Conservation (phyloP, 2,888 invertebrate genomes). For the Eristalinus aeneus region DNA sequence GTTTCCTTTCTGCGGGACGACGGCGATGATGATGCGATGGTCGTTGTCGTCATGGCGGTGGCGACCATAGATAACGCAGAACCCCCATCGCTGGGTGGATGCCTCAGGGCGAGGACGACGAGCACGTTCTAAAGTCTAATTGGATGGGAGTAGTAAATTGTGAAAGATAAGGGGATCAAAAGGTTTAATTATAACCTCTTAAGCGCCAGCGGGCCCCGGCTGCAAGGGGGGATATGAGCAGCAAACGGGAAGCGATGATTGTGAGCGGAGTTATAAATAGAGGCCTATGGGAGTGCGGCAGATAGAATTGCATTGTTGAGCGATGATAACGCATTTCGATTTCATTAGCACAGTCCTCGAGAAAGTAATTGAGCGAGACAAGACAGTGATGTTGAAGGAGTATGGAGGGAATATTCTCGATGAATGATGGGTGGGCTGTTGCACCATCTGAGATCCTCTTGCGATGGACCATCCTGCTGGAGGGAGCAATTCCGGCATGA, state of each 20-base stretch:
- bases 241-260: not conserved
- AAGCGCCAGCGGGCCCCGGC: not conserved
- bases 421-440: too few species aligned
- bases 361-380: not conserved
- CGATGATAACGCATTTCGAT: not conserved
- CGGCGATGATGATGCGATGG: not conserved
- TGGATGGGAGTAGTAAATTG: constrained; percentile 49
- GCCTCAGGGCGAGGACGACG: constrained; percentile 1
- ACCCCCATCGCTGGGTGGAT: not conserved
- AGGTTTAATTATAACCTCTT: constrained; percentile 55
- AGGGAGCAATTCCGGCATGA: too few species aligned
- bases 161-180: constrained; percentile 59
- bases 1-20: constrained; percentile 30
- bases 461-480: too few species aligned
- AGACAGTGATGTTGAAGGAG: not conserved
- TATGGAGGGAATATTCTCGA: too few species aligned
- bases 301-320: not conserved
- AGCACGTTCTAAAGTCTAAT: constrained; percentile 45
- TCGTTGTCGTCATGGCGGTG: constrained; percentile 16
- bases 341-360: not conserved
- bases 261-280: not conserved
- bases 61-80: not conserved
- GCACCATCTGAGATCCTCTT: too few species aligned
- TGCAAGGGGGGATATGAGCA: too few species aligned
- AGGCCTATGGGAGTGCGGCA: not conserved